A percentile compares a stretch with the other conserved stretches of the same genome.
These are phyloP conservation scores for Otus scops DNA, from an alignment of 2,797 vertebrate genomes.

Conservation along the genomic window DNA sequence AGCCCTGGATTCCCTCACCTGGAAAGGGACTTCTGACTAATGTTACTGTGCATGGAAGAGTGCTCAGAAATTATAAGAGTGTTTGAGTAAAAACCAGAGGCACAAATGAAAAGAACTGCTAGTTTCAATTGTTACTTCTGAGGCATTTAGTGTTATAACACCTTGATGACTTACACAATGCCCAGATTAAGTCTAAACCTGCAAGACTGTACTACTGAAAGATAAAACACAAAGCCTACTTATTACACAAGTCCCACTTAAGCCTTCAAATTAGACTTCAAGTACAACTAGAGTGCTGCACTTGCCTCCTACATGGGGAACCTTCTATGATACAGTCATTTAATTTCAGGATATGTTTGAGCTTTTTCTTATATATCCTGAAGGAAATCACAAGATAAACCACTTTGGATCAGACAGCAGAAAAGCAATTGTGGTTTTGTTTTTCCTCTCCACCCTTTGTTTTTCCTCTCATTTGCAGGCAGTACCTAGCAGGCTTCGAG, in stretches of 20 bases:
- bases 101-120: neutral
- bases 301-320: neutral
- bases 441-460: neutral
- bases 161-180: neutral
- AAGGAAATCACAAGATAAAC: neutral
- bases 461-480: neutral
- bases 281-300: neutral
- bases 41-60: neutral
- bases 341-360: neutral
- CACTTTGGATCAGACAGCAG: neutral
- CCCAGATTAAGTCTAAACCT: constrained; percentile 1
- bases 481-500: neutral
- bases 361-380: neutral
- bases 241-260: neutral
- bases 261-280: neutral
- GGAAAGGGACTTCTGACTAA: constrained; percentile 6
- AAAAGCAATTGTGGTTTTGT: neutral
- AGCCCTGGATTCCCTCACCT: neutral
- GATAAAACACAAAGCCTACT: constrained; percentile 29
- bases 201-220: neutral
- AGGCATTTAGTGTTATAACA: neutral
- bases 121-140: neutral
- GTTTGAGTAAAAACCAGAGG: neutral
- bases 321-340: neutral
- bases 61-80: neutral